A percentile compares a stretch with the other conserved stretches of the same genome.
Conservation (phyloP, 2,797 vertebrate genomes). For the Poecile montanus region DNA sequence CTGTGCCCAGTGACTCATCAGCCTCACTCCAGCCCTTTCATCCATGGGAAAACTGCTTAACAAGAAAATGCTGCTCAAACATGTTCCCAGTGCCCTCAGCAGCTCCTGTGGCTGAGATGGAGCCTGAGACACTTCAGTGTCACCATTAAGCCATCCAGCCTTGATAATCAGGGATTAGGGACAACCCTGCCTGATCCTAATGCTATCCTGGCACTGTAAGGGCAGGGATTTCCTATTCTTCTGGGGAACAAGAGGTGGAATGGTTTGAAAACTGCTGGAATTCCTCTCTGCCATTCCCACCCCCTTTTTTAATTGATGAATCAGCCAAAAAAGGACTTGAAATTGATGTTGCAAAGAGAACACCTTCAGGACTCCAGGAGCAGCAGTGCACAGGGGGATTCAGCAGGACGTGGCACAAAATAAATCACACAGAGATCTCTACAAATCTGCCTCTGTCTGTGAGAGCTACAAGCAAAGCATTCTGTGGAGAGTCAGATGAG, state of each 20-base stretch:
- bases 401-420: slow-evolving; percentile 77
- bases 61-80: neutral
- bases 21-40: neutral
- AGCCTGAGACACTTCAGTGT: neutral
- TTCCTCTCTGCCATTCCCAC: neutral
- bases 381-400: slow-evolving; percentile 87
- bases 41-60: neutral
- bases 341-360: slow-evolving; percentile 63
- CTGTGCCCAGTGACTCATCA: neutral
- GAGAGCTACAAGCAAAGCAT: slow-evolving; percentile 93
- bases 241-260: neutral
- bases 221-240: neutral
- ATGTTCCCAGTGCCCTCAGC: neutral
- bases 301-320: neutral
- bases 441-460: slow-evolving; percentile 95
- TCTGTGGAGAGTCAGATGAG: slow-evolving; percentile 92
- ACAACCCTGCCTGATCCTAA: neutral
- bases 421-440: slow-evolving; percentile 84
- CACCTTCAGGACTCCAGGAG: slow-evolving; percentile 74
- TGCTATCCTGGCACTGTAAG: neutral
- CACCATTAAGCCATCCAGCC: neutral
- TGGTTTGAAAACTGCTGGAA: neutral
- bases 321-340: neutral
- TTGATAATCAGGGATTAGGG: neutral
- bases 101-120: neutral